These are phyloP conservation scores for Phalera bucephala DNA, from an alignment of 2,888 invertebrate genomes.

Conservation along the genomic window DNA sequence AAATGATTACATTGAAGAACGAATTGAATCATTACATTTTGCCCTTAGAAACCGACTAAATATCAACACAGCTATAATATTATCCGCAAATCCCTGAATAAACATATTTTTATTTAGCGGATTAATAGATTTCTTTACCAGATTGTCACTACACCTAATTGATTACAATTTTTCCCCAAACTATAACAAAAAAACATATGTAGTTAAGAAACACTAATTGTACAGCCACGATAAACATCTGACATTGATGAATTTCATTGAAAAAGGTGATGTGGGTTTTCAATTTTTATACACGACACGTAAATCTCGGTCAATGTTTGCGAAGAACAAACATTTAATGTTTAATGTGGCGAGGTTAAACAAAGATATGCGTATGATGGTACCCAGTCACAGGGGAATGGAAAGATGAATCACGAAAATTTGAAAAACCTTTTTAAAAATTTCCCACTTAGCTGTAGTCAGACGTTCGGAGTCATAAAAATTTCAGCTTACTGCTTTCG, in stretches of 20 bases:
- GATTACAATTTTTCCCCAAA: too few species aligned
- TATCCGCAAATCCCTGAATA: too few species aligned
- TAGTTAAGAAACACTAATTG: slow-evolving; percentile 6
- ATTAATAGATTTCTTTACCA: too few species aligned
- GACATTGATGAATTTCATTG: slow-evolving; percentile 14
- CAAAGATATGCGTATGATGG: slow-evolving; percentile 49
- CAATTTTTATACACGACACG: slow-evolving; percentile 36
- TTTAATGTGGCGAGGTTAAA: slow-evolving; percentile 57
- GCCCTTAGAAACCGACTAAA: too few species aligned
- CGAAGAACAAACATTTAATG: slow-evolving; percentile 54
- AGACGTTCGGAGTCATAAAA: slow-evolving; percentile 61
- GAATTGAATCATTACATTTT: too few species aligned
- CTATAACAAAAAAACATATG: slow-evolving; percentile 5
- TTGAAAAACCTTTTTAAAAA: slow-evolving; percentile 62
- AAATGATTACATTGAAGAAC: too few species aligned
- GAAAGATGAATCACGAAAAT: slow-evolving; percentile 55
- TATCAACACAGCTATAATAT: too few species aligned
- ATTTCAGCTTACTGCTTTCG: slow-evolving; percentile 61
- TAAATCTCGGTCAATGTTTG: slow-evolving; percentile 52
- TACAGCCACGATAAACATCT: slow-evolving; percentile 18
- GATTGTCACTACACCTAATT: too few species aligned
- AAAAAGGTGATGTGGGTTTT: too few species aligned
- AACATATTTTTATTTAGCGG: too few species aligned
- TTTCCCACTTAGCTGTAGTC: slow-evolving; percentile 40
- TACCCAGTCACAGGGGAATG: slow-evolving; percentile 39